phyloP scores from a whole-genome alignment of 2,113 vertebrate genomes.

The Formicarius rufipectus region DNA sequence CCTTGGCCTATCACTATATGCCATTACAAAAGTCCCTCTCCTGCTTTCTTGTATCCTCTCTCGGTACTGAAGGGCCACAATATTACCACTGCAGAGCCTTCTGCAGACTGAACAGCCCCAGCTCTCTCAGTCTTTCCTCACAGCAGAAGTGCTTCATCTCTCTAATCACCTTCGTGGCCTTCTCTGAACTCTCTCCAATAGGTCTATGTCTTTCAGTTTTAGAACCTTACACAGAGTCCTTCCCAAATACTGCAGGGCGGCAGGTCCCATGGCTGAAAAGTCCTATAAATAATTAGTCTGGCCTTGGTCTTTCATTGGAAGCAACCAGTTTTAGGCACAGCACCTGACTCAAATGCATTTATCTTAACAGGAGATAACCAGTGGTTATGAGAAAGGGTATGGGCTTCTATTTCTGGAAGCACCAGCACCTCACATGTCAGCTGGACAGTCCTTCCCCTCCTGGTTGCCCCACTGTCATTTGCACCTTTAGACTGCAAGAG shows the following conservation, averaged over 20 bases:
- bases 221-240: not conserved
- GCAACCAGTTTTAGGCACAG: not conserved
- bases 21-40: not conserved
- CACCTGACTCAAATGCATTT: not conserved
- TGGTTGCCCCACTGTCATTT: not conserved
- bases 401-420: slow-evolving; percentile 20
- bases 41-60: not conserved
- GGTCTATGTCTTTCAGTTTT: not conserved
- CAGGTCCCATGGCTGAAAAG: not conserved
- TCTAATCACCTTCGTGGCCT: not conserved
- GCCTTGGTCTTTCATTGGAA: not conserved
- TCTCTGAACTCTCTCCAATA: not conserved
- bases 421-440: not conserved
- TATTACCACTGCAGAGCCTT: not conserved
- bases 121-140: not conserved
- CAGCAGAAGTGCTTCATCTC: not conserved
- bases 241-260: not conserved
- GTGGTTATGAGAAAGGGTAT: not conserved
- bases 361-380: slow-evolving; percentile 15
- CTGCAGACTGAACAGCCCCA: not conserved
- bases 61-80: not conserved
- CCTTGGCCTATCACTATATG: rapidly evolving
- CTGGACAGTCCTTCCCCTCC: not conserved
- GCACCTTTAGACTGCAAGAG: not conserved
- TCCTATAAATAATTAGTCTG: not conserved